Evolutionary conservation across 1,140 invertebrate genomes (phyloP).

Genomic region (Drosophila repleta): DNA sequence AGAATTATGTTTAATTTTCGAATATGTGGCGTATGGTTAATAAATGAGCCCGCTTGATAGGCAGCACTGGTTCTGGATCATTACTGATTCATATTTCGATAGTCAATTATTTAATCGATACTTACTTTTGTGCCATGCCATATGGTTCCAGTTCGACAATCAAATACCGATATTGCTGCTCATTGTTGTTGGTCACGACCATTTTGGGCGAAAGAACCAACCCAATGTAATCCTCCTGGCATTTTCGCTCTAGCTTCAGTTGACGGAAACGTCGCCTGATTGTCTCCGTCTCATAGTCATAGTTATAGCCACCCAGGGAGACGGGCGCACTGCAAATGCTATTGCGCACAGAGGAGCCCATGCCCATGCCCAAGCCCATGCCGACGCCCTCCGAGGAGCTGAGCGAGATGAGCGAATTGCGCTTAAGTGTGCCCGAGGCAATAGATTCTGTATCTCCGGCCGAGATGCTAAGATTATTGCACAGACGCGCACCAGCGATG

Average conservation of each 20-base stretch:
- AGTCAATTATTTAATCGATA: background rate
- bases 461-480: slow-evolving; percentile 84
- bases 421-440: slow-evolving; percentile 81
- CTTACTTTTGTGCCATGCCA: slow-evolving; percentile 91
- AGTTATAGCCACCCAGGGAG: slow-evolving; percentile 76
- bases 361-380: slow-evolving; percentile 45
- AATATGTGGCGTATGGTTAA: too few relatives aligned
- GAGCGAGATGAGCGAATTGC: slow-evolving; percentile 79
- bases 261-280: slow-evolving; percentile 85
- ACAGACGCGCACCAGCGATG: slow-evolving; percentile 81
- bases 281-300: slow-evolving; percentile 80
- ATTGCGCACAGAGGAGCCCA: slow-evolving; percentile 40
- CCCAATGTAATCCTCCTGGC: slow-evolving; percentile 88
- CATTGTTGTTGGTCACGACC: slow-evolving; percentile 84
- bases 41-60: too few relatives aligned
- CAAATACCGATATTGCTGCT: slow-evolving; percentile 90
- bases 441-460: slow-evolving; percentile 83
- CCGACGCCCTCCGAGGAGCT: slow-evolving; percentile 75
- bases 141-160: slow-evolving; percentile 92
- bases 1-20: too few relatives aligned
- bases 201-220: slow-evolving; percentile 89
- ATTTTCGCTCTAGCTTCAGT: slow-evolving; percentile 86
- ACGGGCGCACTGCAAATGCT: slow-evolving; percentile 78
- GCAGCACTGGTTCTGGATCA: too few relatives aligned
- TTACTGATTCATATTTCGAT: too few relatives aligned